Conservation (phyloP, 2,797 vertebrate species). For the Chanos chanos region DNA sequence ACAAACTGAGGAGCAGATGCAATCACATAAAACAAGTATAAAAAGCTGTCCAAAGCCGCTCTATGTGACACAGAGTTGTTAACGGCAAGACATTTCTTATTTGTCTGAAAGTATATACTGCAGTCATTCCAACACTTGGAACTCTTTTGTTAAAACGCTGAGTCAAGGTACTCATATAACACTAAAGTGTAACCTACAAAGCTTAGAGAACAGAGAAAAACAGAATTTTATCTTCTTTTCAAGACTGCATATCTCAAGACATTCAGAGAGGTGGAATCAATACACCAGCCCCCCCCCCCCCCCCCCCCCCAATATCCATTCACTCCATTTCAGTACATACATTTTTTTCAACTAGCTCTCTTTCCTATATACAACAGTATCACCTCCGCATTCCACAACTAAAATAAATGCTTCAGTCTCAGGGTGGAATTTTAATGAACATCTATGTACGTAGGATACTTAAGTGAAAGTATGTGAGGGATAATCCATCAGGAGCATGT, state of each 20-base stretch:
- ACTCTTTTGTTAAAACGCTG: no score
- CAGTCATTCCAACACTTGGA: no score
- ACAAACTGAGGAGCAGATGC: background rate
- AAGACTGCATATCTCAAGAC: no score
- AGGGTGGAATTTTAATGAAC: slow-evolving; percentile 65
- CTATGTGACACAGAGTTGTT: no score
- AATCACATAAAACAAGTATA: background rate
- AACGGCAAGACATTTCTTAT: no score
- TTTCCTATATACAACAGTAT: slow-evolving; percentile 36
- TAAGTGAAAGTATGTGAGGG: slow-evolving; percentile 9
- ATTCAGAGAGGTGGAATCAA: no score
- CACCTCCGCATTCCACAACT: slow-evolving; percentile 62
- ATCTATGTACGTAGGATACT: slow-evolving; percentile 50
- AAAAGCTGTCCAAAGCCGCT: no score
- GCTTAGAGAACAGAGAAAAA: no score
- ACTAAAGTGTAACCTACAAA: no score
- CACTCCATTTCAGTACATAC: slow-evolving; percentile 46
- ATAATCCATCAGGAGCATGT: slow-evolving; percentile 2
- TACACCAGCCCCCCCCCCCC: background rate
- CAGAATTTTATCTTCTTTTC: no score
- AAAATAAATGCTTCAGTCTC: slow-evolving; percentile 59
- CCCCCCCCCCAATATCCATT: slow-evolving; percentile 12
- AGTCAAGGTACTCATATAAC: no score
- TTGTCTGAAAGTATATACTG: no score
- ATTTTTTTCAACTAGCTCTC: slow-evolving; percentile 43